Base-by-base conservation (phyloP, 2,888 invertebrate species). In the Andrena dorsata region DNA sequence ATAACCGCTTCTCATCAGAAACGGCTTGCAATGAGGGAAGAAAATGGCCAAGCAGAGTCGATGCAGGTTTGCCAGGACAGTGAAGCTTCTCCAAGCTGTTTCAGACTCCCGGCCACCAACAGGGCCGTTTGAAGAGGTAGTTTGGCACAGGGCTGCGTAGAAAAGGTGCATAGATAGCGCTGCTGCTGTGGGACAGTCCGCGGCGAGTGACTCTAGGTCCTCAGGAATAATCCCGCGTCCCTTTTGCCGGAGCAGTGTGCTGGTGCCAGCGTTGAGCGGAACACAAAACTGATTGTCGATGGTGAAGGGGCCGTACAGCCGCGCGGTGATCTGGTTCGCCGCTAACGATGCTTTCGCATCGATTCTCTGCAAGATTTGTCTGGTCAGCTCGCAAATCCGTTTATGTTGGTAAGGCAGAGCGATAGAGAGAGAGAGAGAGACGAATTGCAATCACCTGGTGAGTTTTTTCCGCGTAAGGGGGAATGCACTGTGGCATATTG, bases 201-300 rank as follows among this genome's bases (percentile, higher is more conserved):
- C 23, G 56, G 56, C 20, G 28, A 30, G 30, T 16, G 65, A 60
- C 56, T 41, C 30, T n/a, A 5, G 28, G 35, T 28, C 26, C 6
- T 16, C 28, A 1, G 7, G 23, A 35, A 10, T 23, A 23, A 23
- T 47, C 41, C 4, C 16, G 47, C 32, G 51, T 73, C 20, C 47
- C 58, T 49, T 30, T 49, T 10, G 10, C 4, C 23, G 16, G 68
- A 35, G 10, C 32, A 26, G 13, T n/a, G 16, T 23, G 26, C 23
- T 13, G 69, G n/a, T 8, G 35, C 26, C 23, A 32, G 32, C 63
- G 70, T 28, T 60, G 58, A 41, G 28, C 47, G 70, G 82, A 85
- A 84, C 87, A 87, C 86, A 65, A 79, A 72, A 73, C 66, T 88
- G 85, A 88, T 88, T 86, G 89, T 88, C 87, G 82, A 86, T 68